These are phyloP conservation scores for Dryobota labecula DNA, from an alignment of 2,888 invertebrate species.

Conservation along the genomic window DNA sequence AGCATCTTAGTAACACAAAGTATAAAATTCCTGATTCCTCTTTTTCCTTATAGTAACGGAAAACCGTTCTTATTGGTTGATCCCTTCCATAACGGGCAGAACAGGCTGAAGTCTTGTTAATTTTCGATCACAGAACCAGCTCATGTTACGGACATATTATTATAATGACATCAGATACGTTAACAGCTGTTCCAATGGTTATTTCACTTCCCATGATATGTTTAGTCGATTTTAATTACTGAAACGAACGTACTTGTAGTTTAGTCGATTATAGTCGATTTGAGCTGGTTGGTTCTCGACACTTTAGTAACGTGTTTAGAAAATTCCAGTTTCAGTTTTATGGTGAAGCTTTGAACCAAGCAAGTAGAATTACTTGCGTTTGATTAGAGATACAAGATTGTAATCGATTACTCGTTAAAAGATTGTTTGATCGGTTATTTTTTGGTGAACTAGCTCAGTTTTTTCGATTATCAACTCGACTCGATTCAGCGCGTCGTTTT, in stretches of 20 bases:
- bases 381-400: conserved; percentile 22
- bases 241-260: conserved; percentile 32
- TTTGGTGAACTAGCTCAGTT: background rate
- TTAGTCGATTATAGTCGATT: conserved; percentile 40
- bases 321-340: conserved; percentile 58
- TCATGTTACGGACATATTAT: conserved; percentile 35
- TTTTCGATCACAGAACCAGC: conserved; percentile 29
- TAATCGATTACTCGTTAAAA: conserved; percentile 31
- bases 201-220: conserved; percentile 32
- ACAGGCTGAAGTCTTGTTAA: conserved; percentile 33
- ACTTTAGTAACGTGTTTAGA: conserved; percentile 44
- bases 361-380: conserved; percentile 16
- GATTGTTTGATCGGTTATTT: conserved; percentile 16
- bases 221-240: conserved; percentile 61
- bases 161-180: conserved; percentile 39
- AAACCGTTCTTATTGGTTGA: conserved; percentile 22
- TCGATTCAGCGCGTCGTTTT: background rate
- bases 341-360: conserved; percentile 27
- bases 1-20: background rate
- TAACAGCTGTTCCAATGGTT: conserved; percentile 27
- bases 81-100: conserved; percentile 14
- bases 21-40: conserved; percentile 5
- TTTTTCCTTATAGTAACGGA: background rate
- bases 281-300: conserved; percentile 23
- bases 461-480: conserved; percentile 3